These are phyloP conservation scores for Zaprionus inermis DNA, from an alignment of 1,140 invertebrate genomes.

Conservation along the genomic window DNA sequence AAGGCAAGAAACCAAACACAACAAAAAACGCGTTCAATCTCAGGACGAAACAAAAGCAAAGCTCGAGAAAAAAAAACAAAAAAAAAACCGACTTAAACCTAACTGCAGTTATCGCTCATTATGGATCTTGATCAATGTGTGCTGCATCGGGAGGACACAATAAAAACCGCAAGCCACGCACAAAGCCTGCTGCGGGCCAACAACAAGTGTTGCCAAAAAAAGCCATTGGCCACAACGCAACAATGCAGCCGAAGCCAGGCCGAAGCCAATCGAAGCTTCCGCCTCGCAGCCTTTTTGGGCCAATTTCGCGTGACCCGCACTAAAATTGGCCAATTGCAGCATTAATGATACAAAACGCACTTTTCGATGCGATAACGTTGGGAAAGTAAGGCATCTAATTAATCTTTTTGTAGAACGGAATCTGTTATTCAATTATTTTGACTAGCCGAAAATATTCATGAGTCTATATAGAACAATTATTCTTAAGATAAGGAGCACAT, in stretches of 20 bases:
- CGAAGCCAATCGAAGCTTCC: slow-evolving; percentile 54
- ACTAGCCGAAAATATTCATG: too few species aligned
- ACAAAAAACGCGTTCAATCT: slow-evolving; percentile 67
- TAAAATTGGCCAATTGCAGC: slow-evolving; percentile 55
- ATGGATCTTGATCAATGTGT: slow-evolving; percentile 75
- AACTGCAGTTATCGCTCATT: slow-evolving; percentile 80
- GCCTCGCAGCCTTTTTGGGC: slow-evolving; percentile 70
- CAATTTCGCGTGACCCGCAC: slow-evolving; percentile 57
- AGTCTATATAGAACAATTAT: too few species aligned
- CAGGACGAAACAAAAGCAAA: slow-evolving; percentile 77
- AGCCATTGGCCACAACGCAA: slow-evolving; percentile 48
- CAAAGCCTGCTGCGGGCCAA: slow-evolving; percentile 50
- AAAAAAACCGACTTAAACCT: slow-evolving; percentile 41
- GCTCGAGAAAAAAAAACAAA: slow-evolving; percentile 6
- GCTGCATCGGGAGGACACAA: slow-evolving; percentile 35
- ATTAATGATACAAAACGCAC: slow-evolving; percentile 38
- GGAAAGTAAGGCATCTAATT: neutral
- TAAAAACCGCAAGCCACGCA: slow-evolving; percentile 44
- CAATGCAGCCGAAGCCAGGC: slow-evolving; percentile 34
- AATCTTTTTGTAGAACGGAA: neutral
- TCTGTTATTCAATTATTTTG: neutral
- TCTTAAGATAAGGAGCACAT: too few species aligned
- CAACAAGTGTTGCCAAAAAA: slow-evolving; percentile 74
- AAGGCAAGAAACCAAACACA: slow-evolving; percentile 30
- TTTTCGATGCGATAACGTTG: slow-evolving; percentile 23